These are phyloP conservation scores for Spea bombifrons DNA, from an alignment of 2,113 vertebrate species.

Conservation along the genomic window DNA sequence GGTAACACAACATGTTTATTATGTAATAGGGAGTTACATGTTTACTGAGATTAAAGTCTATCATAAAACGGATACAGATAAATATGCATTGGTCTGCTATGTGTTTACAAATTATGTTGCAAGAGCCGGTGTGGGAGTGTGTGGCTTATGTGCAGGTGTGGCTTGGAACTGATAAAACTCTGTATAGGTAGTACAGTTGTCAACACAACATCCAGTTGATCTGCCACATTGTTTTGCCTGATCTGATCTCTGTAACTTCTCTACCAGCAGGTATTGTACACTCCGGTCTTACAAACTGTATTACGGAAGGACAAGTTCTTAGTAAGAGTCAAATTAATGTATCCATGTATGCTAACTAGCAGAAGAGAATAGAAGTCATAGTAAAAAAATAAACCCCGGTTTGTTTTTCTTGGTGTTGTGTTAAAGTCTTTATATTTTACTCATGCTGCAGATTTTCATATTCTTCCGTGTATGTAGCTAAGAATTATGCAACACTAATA, in stretches of 20 bases:
- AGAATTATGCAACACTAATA: too few species aligned
- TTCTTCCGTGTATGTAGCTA: too few species aligned
- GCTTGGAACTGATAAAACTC: background rate
- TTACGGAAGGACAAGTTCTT: too few species aligned
- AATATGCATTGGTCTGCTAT: background rate
- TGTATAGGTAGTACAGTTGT: constrained; percentile 17
- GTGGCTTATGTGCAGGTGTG: background rate
- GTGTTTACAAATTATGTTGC: constrained; percentile 27
- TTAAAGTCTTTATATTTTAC: too few species aligned
- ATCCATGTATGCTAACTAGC: too few species aligned
- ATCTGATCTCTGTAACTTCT: background rate
- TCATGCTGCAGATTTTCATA: too few species aligned
- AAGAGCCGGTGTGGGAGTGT: constrained; percentile 15
- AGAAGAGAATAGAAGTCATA: too few species aligned
- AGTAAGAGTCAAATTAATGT: too few species aligned
- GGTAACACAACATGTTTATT: background rate
- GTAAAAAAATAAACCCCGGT: too few species aligned
- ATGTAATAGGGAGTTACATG: background rate
- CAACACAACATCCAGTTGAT: constrained; percentile 22
- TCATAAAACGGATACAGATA: background rate
- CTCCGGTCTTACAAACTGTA: background rate
- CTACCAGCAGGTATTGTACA: constrained; percentile 7
- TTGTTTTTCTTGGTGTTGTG: too few species aligned
- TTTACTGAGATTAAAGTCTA: background rate
- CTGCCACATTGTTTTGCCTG: background rate